A percentile compares a stretch with the other conserved stretches of the same genome.
Conservation (phyloP, 2,888 invertebrate genomes). For the Epicampocera succincta region DNA sequence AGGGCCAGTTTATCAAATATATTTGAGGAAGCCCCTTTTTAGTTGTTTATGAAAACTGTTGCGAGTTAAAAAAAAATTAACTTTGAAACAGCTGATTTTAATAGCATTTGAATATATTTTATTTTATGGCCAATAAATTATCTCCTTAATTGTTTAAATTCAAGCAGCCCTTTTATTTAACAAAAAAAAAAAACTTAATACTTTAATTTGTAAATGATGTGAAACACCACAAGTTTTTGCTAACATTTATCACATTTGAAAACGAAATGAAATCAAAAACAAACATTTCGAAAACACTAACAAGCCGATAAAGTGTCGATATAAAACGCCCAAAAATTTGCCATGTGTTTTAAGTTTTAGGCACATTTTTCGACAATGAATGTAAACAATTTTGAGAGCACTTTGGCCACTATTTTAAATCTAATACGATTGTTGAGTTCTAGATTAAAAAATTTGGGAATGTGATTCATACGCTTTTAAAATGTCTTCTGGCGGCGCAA, state of each 20-base stretch:
- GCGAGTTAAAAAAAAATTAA: neutral
- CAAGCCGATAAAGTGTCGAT: neutral
- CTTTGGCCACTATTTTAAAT: too few species aligned
- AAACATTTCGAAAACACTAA: neutral
- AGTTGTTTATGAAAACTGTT: neutral
- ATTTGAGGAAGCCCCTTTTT: neutral
- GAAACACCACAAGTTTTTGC: neutral
- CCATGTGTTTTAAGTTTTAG: conserved; percentile 16
- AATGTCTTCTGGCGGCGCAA: too few species aligned
- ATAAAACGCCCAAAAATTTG: conserved; percentile 34
- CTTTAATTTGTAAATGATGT: conserved; percentile 3
- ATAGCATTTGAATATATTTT: neutral
- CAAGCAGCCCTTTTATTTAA: conserved; percentile 8
- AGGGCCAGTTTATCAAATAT: too few species aligned
- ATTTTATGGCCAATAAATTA: conserved; percentile 24
- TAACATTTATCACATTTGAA: conserved; percentile 1
- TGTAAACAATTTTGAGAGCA: neutral
- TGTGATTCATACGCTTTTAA: too few species aligned
- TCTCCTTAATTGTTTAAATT: neutral
- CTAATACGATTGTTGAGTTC: too few species aligned
- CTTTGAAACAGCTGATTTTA: conserved; percentile 31
- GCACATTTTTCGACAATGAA: neutral
- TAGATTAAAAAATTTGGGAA: too few species aligned
- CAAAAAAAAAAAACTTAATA: neutral
- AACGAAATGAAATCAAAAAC: neutral